Conservation (phyloP, 2,113 vertebrate genomes). For the Strix aluco region DNA sequence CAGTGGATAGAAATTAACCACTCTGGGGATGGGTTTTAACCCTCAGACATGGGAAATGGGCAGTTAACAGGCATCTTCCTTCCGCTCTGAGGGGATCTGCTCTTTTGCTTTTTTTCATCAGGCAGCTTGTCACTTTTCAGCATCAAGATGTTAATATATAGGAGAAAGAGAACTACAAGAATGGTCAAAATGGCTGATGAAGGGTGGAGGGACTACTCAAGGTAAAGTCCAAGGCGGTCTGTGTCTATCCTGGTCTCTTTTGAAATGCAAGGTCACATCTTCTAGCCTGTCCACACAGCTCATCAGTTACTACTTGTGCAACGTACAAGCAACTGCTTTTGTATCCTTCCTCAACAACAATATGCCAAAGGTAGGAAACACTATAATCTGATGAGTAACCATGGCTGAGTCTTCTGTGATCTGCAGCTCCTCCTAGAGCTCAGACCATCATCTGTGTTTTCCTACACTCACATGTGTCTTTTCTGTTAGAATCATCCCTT, state of each 20-base stretch:
- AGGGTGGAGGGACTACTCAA: background rate
- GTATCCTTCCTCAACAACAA: background rate
- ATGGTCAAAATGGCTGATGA: background rate
- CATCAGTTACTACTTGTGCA: background rate
- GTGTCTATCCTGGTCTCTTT: background rate
- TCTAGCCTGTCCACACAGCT: background rate
- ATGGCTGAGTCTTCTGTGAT: background rate
- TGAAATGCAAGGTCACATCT: background rate
- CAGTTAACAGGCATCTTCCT: background rate
- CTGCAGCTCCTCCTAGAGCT: background rate
- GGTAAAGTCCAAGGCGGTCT: background rate
- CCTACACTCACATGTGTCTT: background rate
- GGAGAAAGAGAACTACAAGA: background rate
- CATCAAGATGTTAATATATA: fast-evolving
- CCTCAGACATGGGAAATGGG: background rate
- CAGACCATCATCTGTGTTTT: background rate
- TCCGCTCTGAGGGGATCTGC: background rate
- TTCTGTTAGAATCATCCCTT: background rate
- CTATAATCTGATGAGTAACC: background rate
- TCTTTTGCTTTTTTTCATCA: background rate
- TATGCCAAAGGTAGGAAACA: background rate
- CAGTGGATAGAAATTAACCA: background rate
- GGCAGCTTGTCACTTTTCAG: background rate
- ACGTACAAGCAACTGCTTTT: background rate
- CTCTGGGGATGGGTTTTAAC: background rate